Base-by-base conservation (phyloP, 2,797 vertebrate species). In the Emydoidea blandingii region DNA sequence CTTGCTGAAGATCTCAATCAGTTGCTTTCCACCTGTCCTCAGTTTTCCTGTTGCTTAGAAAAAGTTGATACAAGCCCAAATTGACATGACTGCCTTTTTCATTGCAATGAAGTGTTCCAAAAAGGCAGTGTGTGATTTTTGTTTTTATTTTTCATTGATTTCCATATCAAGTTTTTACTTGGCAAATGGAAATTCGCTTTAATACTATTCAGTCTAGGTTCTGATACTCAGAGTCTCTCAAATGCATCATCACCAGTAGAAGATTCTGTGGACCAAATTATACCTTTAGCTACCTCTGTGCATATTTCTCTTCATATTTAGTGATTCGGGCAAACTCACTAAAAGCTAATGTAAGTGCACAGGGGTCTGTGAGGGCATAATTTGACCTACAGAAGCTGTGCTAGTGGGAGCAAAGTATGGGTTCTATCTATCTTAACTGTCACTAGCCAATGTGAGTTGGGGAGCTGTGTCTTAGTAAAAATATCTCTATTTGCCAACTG, bases 91-190 rank as follows among this genome's bases (percentile, higher is more conserved):
- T 83, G 62, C 62, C 14, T 19, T n/a, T 37, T 41, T 41, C 21
- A 16, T 1, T 3, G 1, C 74, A 1, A 0, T 79, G 54, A 54
- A 88, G 86, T 19, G 12, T 81, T 85, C 89, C 82, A 65, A 80
- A 85, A 50, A 84, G 91, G 37, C 29, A 7, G 1, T 0, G 34
- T 84, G 65, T 59, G 65, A 52, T 88, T 83, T 81, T 49, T 68
- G 18, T n/a, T 23, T 95, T 92, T 81, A 23, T 79, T 81, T 89
- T 80, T 83, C n/a, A 37, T n/a, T 37, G 18, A 37, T 68, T 68
- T 68, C 65, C 18, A 3, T 72, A 72, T 72, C 37, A 72, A 72
- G 37, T 41, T 72, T 21, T 72, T 72, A 41, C 19, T n/a, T 72
- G 65, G 19, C 65, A 41, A 72, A 6, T 37, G 37, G 65, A 72